Evolutionary conservation across 2,888 invertebrate genomes (phyloP).

Genomic region (Dasysyrphus albostriatus): DNA sequence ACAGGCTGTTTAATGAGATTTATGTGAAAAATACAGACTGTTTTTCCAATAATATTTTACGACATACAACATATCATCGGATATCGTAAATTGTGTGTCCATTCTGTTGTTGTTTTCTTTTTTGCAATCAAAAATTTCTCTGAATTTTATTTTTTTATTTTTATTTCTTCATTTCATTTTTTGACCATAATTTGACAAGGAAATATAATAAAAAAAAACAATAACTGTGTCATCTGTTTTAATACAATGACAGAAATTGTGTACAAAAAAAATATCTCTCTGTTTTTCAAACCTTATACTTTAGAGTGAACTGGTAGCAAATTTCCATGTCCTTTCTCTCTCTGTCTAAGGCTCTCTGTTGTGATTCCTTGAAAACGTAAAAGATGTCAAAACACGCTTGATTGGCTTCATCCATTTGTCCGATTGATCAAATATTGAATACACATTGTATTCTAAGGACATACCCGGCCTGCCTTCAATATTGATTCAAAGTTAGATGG

Average conservation of each 20-base stretch:
- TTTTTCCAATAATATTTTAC: constrained; percentile 48
- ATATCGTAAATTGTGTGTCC: constrained; percentile 51
- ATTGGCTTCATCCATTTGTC: constrained; percentile 71
- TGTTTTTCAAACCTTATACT: constrained; percentile 36
- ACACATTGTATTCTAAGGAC: constrained; percentile 36
- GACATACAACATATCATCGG: constrained; percentile 46
- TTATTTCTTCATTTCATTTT: constrained; percentile 61
- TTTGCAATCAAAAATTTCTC: constrained; percentile 46
- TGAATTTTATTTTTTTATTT: constrained; percentile 58
- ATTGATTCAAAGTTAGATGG: constrained; percentile 8
- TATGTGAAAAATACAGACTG: constrained; percentile 23
- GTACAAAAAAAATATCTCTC: constrained; percentile 5
- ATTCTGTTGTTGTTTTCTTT: constrained; percentile 1
- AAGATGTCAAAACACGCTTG: constrained; percentile 54
- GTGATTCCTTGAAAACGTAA: constrained; percentile 39
- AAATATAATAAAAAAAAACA: constrained; percentile 37
- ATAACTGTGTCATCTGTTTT: constrained; percentile 66
- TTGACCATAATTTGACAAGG: constrained; percentile 44
- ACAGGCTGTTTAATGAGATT: constrained; percentile 8
- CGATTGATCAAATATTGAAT: constrained; percentile 70
- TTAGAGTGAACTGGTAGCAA: not conserved
- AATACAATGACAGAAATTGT: constrained; percentile 44
- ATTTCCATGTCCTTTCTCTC: constrained; percentile 20
- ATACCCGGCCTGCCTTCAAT: not conserved
- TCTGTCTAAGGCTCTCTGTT: constrained; percentile 7